A percentile compares a stretch with the other conserved stretches of the same genome.
phyloP scores from a whole-genome alignment of 2,113 vertebrate species.

The Corynorhinus townsendii region DNA sequence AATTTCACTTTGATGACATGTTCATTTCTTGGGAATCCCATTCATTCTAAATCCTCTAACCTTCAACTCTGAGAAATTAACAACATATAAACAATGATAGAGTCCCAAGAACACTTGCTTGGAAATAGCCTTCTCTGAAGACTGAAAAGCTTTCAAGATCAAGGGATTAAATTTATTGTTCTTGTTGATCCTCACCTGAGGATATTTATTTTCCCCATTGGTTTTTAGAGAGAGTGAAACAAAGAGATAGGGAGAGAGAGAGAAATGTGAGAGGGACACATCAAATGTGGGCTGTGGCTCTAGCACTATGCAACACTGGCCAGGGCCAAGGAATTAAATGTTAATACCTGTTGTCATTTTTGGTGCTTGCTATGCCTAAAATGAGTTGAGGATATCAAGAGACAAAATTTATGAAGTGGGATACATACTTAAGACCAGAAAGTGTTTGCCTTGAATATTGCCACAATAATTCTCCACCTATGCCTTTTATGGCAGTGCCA shows the following conservation, averaged over 20 bases:
- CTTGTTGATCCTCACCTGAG: too few species aligned
- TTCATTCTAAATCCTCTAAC: neutral
- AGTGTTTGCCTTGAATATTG: neutral
- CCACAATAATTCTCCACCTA: accelerated
- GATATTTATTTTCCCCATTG: too few species aligned
- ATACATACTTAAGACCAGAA: neutral
- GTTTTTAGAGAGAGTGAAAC: too few species aligned
- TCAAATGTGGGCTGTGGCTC: too few species aligned
- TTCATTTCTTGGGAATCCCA: neutral
- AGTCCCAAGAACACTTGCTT: neutral
- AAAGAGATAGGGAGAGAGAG: too few species aligned
- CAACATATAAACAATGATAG: neutral
- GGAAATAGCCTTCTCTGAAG: neutral
- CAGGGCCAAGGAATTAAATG: neutral
- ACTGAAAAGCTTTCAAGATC: neutral
- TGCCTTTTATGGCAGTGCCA: accelerated
- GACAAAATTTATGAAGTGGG: neutral
- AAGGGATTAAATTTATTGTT: neutral
- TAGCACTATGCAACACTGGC: too few species aligned
- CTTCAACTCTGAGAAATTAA: neutral
- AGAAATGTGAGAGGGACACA: too few species aligned
- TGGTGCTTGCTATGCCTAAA: neutral
- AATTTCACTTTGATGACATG: neutral
- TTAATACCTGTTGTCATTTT: neutral
- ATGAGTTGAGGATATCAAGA: neutral